Evolutionary conservation across 2,797 vertebrate species (phyloP).

Genomic region (Cynodonichthys magdalenae): DNA sequence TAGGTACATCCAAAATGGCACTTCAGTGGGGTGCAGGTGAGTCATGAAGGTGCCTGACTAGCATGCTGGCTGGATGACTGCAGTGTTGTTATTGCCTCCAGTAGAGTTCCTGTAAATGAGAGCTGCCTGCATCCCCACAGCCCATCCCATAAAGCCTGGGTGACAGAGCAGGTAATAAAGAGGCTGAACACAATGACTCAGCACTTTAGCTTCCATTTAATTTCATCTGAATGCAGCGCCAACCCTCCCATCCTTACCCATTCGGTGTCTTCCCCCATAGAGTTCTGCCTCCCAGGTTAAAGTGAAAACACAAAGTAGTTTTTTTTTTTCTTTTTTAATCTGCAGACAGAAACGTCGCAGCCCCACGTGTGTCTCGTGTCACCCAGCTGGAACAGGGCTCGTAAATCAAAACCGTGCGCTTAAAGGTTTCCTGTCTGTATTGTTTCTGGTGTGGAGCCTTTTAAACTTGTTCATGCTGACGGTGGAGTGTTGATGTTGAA

Average conservation of each 20-base stretch:
- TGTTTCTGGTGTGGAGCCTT: constrained; percentile 62
- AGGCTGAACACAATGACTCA: constrained; percentile 79
- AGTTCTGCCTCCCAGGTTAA: constrained; percentile 51
- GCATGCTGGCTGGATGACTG: constrained; percentile 47
- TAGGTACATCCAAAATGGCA: constrained; percentile 36
- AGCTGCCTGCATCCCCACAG: constrained; percentile 48
- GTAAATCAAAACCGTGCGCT: constrained; percentile 54
- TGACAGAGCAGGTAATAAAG: constrained; percentile 81
- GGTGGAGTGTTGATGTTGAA: constrained; percentile 14
- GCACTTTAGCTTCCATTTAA: constrained; percentile 82
- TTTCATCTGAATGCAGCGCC: constrained; percentile 73
- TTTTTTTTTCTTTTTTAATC: not conserved
- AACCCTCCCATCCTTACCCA: constrained; percentile 26
- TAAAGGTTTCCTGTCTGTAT: constrained; percentile 55
- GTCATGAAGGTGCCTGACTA: constrained; percentile 34
- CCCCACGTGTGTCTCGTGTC: constrained; percentile 22
- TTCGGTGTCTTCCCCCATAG: constrained; percentile 63
- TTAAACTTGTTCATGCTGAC: constrained; percentile 58
- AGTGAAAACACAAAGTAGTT: constrained; percentile 24
- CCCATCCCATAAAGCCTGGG: constrained; percentile 72
- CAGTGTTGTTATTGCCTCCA: constrained; percentile 68
- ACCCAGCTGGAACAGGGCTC: constrained; percentile 19
- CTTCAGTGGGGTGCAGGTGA: constrained; percentile 57
- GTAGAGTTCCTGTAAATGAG: constrained; percentile 74
- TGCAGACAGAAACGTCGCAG: constrained; percentile 13